Evolutionary conservation across 2,888 invertebrate species (phyloP), one percentile per base, ranked within the genome.

Genomic region (Hirtodrosophila confusa): DNA sequence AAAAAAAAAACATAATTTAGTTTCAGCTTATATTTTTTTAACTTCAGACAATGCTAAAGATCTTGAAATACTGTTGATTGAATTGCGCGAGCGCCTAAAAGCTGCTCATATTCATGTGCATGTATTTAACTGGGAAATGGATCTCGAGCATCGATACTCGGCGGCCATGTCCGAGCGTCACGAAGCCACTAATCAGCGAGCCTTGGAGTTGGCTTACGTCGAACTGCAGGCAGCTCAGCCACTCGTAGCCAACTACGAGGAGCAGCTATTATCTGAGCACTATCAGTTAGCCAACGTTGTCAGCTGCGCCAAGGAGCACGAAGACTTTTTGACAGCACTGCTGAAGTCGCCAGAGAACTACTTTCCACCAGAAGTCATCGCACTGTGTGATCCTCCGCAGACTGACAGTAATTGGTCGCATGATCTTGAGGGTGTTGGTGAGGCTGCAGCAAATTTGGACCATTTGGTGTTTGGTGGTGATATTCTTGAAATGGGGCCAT

Each of bases 91-190:
- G 4, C 74, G 70, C 49, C 56, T 90, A n/a, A 88, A 89, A 23
- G 70, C 86, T 9, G 66, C 79, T 9, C 79, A 89, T 54, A 35
- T 89, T 11, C 60, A 64, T 23, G 62, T 90, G 4, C 55, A 84
- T 47, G 76, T 78, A 0, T 88, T 83, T 44, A 88, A 89, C 56
- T 90, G 90, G 90, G 80, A 78, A 61, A 86, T 89, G 70, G 87
- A 87, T 35, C 50, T 60, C 1, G 85, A 88, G 33, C 71, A 84
- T 61, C 87, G 80, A 23, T 86, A 71, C n/a, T 86, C 84, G 0
- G 6, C 44, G 3, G 58, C 57, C 8, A 84, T 84, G 88, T 71
- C 33, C 0, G 47, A 61, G 0, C 31, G 47, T 5, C 69, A 67
- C 4, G 24, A 50, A 9, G 57, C 65, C 5, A 63, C 69, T 4